Evolutionary conservation across 2,888 invertebrate species (phyloP), one percentile per base, ranked within the genome.

Genomic region (Megastigmus dorsalis): DNA sequence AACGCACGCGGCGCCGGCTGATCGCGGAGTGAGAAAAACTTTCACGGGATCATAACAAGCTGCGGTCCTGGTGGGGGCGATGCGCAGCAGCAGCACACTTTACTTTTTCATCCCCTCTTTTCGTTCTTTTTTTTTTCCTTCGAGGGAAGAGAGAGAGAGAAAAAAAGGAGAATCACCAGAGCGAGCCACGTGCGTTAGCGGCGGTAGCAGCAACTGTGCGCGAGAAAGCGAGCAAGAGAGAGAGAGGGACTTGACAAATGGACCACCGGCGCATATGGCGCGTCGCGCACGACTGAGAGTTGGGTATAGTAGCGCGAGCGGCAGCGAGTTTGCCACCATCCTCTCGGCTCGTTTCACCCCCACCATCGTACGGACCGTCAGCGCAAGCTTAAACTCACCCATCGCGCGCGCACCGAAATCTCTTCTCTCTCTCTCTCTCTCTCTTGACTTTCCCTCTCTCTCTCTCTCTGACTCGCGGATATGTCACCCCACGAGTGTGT

Each of bases 221-320:
- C 78, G 78, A n/a, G 59, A 9, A 5, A 77, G 80, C 80, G 83
- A 83, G 80, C 81, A 80, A 81, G 81, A 80, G 76, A 10, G 75
- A 10, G 75, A 70, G 63, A 10, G 28, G n/a, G 57, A 57, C 57
- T 81, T 82, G 82, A 84, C 82, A 79, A 82, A 84, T 83, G 82
- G 80, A 81, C 82, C 83, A 82, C 77, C 82, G 68, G 69, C 75
- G 82, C 84, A 84, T 84, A 81, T 84, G 84, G 84, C 84, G 84
- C 83, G 81, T 84, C 83, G 84, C 84, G 84, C 84, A 80, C 83
- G 81, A 84, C 84, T 84, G 84, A 82, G 80, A 77, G 79, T 79
- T 78, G 78, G n/a, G n/a, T n/a, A n/a, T n/a, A 79, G 78, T 70
- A 78, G 79, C 78, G 75, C 78, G 77, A 74, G 74, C 78, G 74